Percentiles rank a stretch among this genome's conserved stretches.
phyloP scores from a whole-genome alignment of 1,140 invertebrate genomes.

The Hylyphantes graminicola region DNA sequence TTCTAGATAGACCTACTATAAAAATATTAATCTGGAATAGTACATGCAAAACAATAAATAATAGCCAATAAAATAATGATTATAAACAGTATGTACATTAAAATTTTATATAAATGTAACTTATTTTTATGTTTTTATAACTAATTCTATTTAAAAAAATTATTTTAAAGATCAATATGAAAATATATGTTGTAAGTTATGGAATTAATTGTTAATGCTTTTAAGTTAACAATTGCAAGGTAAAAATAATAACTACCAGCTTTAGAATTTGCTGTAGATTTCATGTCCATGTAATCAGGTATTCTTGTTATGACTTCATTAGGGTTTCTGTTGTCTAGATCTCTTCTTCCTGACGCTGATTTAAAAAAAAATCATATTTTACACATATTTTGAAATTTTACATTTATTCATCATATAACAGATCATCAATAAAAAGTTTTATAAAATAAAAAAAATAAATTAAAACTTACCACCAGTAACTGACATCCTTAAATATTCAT shows the following conservation, averaged over 20 bases:
- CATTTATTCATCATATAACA: not conserved
- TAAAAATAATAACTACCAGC: not conserved
- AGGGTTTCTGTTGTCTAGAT: not conserved
- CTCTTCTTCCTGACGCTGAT: not conserved
- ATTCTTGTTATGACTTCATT: not conserved
- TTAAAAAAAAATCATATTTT: too few relatives aligned
- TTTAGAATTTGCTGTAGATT: constrained; percentile 5
- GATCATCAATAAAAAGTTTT: not conserved
- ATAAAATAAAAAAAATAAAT: not conserved
- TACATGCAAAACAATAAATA: too few relatives aligned
- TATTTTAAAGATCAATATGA: too few relatives aligned
- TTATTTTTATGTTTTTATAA: too few relatives aligned
- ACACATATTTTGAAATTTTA: not conserved
- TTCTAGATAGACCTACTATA: too few relatives aligned
- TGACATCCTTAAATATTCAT: constrained; percentile 62
- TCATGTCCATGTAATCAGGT: constrained; percentile 46
- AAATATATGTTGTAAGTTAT: too few relatives aligned
- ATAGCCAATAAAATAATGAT: not conserved
- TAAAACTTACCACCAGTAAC: constrained; percentile 14
- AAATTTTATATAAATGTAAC: constrained; percentile 4
- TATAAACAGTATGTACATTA: not conserved
- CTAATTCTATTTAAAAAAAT: too few relatives aligned
- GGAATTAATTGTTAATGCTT: too few relatives aligned
- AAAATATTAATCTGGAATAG: too few relatives aligned
- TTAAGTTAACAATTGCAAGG: too few relatives aligned